A percentile compares a stretch with the other conserved stretches of the same genome.
Conservation (phyloP, 2,113 vertebrate species). For the Aspiorhynchus laticeps region DNA sequence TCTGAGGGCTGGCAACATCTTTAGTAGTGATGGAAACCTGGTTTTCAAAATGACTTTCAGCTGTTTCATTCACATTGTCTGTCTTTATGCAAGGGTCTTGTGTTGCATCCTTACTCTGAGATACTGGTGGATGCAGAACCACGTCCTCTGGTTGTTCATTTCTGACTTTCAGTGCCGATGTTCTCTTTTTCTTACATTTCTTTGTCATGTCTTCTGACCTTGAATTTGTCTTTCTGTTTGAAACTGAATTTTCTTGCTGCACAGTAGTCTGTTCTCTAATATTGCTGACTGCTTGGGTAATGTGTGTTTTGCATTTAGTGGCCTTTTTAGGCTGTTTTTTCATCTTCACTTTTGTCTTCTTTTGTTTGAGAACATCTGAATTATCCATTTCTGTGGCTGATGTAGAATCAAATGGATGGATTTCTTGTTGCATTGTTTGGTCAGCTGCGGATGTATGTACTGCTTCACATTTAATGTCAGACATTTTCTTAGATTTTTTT, state of each 20-base stretch:
- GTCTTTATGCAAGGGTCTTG: not conserved
- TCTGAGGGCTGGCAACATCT: not conserved
- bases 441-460: not conserved
- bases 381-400: not conserved
- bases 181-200: conserved; percentile 1
- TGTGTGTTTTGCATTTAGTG: not conserved
- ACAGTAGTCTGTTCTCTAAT: not conserved
- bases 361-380: not conserved
- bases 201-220: not conserved
- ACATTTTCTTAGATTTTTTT: conserved; percentile 9
- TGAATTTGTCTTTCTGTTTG: not conserved
- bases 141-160: not conserved
- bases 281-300: not conserved
- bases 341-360: not conserved
- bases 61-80: not conserved
- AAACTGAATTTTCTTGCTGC: not conserved
- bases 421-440: conserved; percentile 13
- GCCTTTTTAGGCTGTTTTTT: not conserved
- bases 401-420: not conserved
- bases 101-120: not conserved
- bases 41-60: not conserved
- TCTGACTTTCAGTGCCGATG: not conserved
- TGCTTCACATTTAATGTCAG: not conserved
- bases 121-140: not conserved
- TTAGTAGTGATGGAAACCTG: not conserved